Evolutionary conservation across 2,888 invertebrate genomes (phyloP), one percentile per base, ranked within the genome.

Genomic region (Bombylius discolor): DNA sequence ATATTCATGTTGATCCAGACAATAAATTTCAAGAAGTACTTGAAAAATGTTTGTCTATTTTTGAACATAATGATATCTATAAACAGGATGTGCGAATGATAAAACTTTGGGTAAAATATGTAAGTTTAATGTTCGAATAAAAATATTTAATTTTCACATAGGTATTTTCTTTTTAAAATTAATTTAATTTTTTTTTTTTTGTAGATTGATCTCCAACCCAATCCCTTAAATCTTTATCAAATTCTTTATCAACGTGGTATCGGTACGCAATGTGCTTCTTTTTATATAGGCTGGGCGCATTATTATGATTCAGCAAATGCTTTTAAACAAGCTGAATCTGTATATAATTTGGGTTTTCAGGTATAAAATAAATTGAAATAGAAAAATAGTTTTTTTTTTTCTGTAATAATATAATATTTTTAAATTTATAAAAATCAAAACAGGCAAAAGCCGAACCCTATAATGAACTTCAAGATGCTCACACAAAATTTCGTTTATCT

Each of bases 41-140:
- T 59, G 87, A 91, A 71, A 84, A 88, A 64, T 95, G 95, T 70
- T 76, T 96, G 56, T 80, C 82, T 49, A 77, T 82, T 63, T 94
- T 92, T 76, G 89, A 91, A 71, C 83, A 87, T 69, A 84, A 87
- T 68, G 79, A 81, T 51, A 80, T 81, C 63, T 96, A 96, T 70
- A 82, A 81, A 64, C 91, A 95, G 76, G 96, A 97, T 72, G 77
- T 82, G 53, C 80, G 96, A 70, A 87, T 88, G 72, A 83, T 95
- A 59, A 85, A 89, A 63, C 76, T 95, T 33, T 93, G 93, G 88
- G 84, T 94, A 34, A 95, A 93, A 82, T 93, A 88, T 81, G 91
- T 92, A 77, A 82, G 87, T 79, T 44, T 39, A 33, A 49, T 47
- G 33, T 14, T 50, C 5, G 5, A 14, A 13, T 52, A 14, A 33